phyloP scores from a whole-genome alignment of 2,797 vertebrate genomes.

The Pampus argenteus region DNA sequence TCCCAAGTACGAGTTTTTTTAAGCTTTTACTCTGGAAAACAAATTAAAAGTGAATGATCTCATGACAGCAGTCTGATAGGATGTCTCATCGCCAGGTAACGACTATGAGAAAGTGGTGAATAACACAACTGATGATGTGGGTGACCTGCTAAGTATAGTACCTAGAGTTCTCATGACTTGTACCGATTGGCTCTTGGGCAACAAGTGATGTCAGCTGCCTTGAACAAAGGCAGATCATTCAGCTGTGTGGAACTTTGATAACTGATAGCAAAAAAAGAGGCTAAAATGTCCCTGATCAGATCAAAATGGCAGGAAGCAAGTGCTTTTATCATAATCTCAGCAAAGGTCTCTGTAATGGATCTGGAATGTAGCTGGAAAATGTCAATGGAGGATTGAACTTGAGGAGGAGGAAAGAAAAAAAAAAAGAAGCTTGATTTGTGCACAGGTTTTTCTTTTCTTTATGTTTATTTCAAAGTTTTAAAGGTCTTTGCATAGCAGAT shows the following conservation, averaged over 20 bases:
- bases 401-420: conserved; percentile 59
- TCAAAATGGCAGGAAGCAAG: conserved; percentile 84
- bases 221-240: conserved; percentile 62
- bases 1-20: background rate
- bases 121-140: conserved; percentile 51
- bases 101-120: conserved; percentile 46
- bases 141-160: conserved; percentile 36
- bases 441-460: background rate
- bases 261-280: conserved; percentile 59
- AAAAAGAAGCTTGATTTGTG: conserved; percentile 23
- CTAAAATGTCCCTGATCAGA: conserved; percentile 71
- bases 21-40: conserved; percentile 3
- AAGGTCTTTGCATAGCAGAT: conserved; percentile 22
- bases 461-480: conserved; percentile 21
- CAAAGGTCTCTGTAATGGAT: conserved; percentile 72
- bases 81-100: conserved; percentile 43
- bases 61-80: conserved; percentile 15
- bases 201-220: conserved; percentile 55
- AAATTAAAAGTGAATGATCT: background rate
- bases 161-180: conserved; percentile 45
- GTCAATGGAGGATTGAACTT: conserved; percentile 64
- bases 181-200: conserved; percentile 43
- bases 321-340: conserved; percentile 81
- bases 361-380: conserved; percentile 73
- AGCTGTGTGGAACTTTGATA: conserved; percentile 65